A percentile compares a stretch with the other conserved stretches of the same genome.
These are phyloP conservation scores for Rhinoptilus africanus DNA, from an alignment of 2,113 vertebrate species.

Conservation along the genomic window DNA sequence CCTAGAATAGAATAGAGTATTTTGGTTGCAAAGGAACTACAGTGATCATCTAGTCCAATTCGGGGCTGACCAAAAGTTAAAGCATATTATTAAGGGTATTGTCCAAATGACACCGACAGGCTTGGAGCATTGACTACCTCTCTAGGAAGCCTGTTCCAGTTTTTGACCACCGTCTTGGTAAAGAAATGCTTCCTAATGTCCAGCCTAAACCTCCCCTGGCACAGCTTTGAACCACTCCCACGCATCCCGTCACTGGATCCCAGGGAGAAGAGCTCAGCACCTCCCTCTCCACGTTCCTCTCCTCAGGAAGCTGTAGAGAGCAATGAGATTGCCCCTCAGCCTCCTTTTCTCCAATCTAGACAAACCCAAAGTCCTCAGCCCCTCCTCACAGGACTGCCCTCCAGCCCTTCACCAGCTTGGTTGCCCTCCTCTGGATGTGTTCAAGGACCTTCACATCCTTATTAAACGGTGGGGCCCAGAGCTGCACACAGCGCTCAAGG, in stretches of 20 bases:
- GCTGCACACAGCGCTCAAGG: not conserved
- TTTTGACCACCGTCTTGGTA: not conserved
- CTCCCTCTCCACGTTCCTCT: not conserved
- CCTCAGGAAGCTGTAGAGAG: not conserved
- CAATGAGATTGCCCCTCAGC: not conserved
- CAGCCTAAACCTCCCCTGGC: not conserved
- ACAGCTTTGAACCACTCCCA: not conserved
- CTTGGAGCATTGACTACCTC: not conserved
- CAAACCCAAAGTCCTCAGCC: not conserved
- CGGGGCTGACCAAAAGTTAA: not conserved
- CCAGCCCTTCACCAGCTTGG: not conserved
- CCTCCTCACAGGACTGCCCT: not conserved
- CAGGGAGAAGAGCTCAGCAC: not conserved
- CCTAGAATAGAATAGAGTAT: not conserved
- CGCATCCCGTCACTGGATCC: fast-evolving
- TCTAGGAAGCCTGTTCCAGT: not conserved
- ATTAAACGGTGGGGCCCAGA: not conserved
- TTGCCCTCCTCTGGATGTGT: not conserved
- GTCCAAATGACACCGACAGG: not conserved
- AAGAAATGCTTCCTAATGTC: not conserved
- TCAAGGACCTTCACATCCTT: not conserved
- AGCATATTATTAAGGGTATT: not conserved
- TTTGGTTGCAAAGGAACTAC: not conserved
- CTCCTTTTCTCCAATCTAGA: not conserved
- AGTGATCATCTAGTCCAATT: not conserved